Base-by-base conservation (phyloP, 2,797 vertebrate genomes). In the Tympanoctomys barrerae region DNA sequence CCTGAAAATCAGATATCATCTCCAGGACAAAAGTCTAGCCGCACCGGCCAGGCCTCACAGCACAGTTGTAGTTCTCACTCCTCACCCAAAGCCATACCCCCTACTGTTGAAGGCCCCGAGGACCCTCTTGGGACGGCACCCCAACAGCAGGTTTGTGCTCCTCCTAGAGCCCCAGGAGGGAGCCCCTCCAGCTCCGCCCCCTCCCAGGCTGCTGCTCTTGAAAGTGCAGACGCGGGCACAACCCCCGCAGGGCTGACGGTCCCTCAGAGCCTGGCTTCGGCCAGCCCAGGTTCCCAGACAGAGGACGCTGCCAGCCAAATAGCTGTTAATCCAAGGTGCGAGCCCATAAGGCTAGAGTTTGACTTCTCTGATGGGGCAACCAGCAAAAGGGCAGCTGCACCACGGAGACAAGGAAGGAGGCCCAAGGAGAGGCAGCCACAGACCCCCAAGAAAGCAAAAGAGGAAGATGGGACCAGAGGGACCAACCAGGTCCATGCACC, bases 291-390 rank as follows among this genome's bases (percentile, higher is more conserved):
- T 49, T 46, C 42, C 42, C 98, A 98, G 73, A 93, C 89, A 22
- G 89, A 79, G 21, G 87, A 90, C 12, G 7, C 96, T 22, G 2
- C 31, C 54, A 68, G 52, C 28, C 97, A 97, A 21, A 92, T 93
- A 0, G 80, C 61, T 1, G 0, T 33, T 14, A 16, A 96, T n/a
- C 87, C 95, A 14, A 98, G 97, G 81, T 87, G 95, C 4, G 98
- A 91, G 88, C 97, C 98, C 0, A 8, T 99, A 80, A 98, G 98
- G 95, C 98, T 99, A 2, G 99, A 99, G 97, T 99, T 99, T 96
- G 99, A 99, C 94, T 99, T 99, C 52, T 98, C 98, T 3, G 98
- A 99, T 14, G 95, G 86, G 1, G 80, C 98, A 61, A 93, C 98
- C 85, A 97, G 97, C 96, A 99, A 98, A 52, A 85, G 26, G n/a